Percentiles rank a stretch among this genome's conserved stretches.
phyloP scores from a whole-genome alignment of 2,113 vertebrate species.

The Paralichthys olivaceus region DNA sequence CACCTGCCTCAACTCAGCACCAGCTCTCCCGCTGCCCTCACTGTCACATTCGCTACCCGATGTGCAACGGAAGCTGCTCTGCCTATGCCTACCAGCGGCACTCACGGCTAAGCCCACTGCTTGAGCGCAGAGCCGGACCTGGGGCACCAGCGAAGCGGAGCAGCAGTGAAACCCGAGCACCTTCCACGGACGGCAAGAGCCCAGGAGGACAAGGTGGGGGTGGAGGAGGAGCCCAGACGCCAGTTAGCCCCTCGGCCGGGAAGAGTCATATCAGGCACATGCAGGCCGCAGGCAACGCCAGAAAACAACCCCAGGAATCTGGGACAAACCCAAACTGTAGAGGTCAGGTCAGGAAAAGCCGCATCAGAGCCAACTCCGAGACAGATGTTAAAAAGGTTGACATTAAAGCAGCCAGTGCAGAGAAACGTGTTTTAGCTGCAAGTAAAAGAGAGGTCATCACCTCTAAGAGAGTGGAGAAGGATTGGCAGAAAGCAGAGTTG shows the following conservation, averaged over 20 bases:
- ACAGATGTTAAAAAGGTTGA: slow-evolving; percentile 76
- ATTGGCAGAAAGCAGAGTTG: slow-evolving; percentile 69
- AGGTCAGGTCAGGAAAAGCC: slow-evolving; percentile 69
- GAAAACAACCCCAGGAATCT: slow-evolving; percentile 68
- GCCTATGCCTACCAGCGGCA: slow-evolving; percentile 83
- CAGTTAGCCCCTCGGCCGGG: slow-evolving; percentile 74
- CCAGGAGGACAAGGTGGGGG: slow-evolving; percentile 57
- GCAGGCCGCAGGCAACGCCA: slow-evolving; percentile 75
- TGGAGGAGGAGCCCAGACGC: slow-evolving; percentile 67
- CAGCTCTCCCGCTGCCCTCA: slow-evolving; percentile 77
- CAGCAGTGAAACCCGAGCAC: slow-evolving; percentile 81
- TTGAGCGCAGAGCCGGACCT: slow-evolving; percentile 71
- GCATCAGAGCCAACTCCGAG: slow-evolving; percentile 72
- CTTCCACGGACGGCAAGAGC: slow-evolving; percentile 68
- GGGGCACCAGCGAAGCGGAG: slow-evolving; percentile 75
- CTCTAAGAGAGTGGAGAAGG: slow-evolving; percentile 73
- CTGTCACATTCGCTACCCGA: slow-evolving; percentile 81
- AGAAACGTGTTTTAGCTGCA: slow-evolving; percentile 66
- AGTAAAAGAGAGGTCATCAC: slow-evolving; percentile 69
- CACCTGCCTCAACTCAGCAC: slow-evolving; percentile 65
- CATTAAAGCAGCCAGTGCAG: slow-evolving; percentile 58
- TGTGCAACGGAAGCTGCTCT: slow-evolving; percentile 84
- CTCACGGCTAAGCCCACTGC: slow-evolving; percentile 81
- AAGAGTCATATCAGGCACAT: slow-evolving; percentile 77
- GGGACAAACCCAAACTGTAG: slow-evolving; percentile 56